Evolutionary conservation across 2,113 vertebrate species (phyloP), one percentile per base, ranked within the genome.

Genomic region (Neolamprologus devosi): DNA sequence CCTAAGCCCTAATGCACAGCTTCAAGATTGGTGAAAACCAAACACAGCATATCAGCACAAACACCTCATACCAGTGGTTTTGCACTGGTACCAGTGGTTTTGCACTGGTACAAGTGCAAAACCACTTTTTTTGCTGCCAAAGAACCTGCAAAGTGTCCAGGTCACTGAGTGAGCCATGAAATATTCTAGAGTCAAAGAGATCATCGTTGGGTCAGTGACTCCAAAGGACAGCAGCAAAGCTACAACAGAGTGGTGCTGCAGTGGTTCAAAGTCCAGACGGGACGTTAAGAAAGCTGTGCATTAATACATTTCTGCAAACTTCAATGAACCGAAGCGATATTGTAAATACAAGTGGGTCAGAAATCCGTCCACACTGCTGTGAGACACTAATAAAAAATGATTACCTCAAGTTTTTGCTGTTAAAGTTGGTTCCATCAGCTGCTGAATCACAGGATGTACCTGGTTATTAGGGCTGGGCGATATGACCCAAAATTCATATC

Each of bases 1-100:
- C 1, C 57, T 33, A 60, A 33, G 9, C 57, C 0, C 8, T 17
- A 19, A 33, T 33, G 58, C 17, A 63, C 58, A 63, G 0, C 17
- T 35, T 19, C 58, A 63, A 10, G 2, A 35, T 3, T 4, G 30
- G 28, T 33, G 58, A 63, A 63, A 63, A 19, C 30, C 58, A 33
- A 33, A 60, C 57, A 4, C 57, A 19, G 57, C 57, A 2, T 63
- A 33, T 63, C 16, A 33, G 58, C 28, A 63, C 58, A 33, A 63
- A 35, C 58, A 5, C 17, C 9, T n/a, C 9, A 0, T 63, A 63
- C 5, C 58, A 35, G 1, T 3, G 6, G 6, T n/a, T 33, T 19
- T 35, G 2, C 9, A 4, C 26, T 23, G 23, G 23, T 23, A 23
- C 23, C 23, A 23, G 23, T 23, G 23, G 23, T 23, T 23, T 23